Base-by-base conservation (phyloP, 2,113 vertebrate species). In the Psittacara wagleri region DNA sequence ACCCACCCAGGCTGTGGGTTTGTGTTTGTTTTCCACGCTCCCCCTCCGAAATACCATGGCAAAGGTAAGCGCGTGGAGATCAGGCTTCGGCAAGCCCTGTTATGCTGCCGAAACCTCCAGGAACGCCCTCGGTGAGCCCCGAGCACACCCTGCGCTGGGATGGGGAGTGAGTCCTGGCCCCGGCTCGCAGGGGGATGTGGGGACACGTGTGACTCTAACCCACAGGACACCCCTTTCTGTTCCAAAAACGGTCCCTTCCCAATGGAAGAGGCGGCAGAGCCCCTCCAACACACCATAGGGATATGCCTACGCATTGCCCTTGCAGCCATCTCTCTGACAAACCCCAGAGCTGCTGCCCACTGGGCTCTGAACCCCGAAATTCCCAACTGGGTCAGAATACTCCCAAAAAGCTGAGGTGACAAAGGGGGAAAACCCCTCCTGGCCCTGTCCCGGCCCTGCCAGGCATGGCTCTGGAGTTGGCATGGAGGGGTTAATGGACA, bases 1-100 rank as follows among this genome's bases (percentile, higher is more conserved):
- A 88, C 41, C 62, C 83, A 92, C 85, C 79, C 83, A 64, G 68
- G 63, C 67, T 44, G 90, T n/a, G 85, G 82, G 62, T 62, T 97
- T 72, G 17, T 44, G 90, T 66, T 94, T 92, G 75, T 76, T 93
- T 95, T 88, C 79, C 63, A 20, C 0, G 1, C 57, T 91, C 44
- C 57, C 16, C 27, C 15, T 3, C 75, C 52, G 79, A 83, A 92
- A 83, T 82, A 75, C 70, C 49, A 3, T 49, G 82, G 33, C 31
- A 73, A 92, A 95, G 90, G 82, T 95, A 79, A 90, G 11, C 6
- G 43, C 52, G 6, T 23, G 39, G 41, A 76, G 39, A 70, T 57
- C 2, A 35, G 86, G 74, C 74, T 95, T 76, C 75, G 85, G n/a
- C 78, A 85, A 54, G 29, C 31, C 48, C 55, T 18, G 7, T 23